Base-by-base conservation (phyloP, 2,888 invertebrate genomes). In the Carterocephalus palaemon region DNA sequence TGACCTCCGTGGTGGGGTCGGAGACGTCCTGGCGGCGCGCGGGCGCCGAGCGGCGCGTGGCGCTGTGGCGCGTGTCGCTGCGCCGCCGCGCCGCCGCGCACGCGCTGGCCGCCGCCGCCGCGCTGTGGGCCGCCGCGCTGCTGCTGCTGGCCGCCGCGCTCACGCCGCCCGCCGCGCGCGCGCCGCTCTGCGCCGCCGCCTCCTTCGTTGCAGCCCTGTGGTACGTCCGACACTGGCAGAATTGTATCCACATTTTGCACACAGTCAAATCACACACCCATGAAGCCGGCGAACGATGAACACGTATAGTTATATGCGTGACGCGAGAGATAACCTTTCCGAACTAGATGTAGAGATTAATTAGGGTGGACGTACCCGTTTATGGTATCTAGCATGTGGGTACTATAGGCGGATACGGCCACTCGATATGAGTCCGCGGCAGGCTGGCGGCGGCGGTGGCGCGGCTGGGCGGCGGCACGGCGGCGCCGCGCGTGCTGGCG, bases 101-200 rank as follows among this genome's bases (percentile, higher is more conserved):
- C 58, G 51, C 53, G 37, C 57, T 66, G 24, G 69, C 67, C 6
- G 63, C 63, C 3, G 42, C 26, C 47, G 57, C 69, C 24, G 66
- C 70, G 57, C 57, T 76, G 43, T 31, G 57, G 15, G 60, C 69
- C 13, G 56, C 56, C 7, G 51, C 57, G 47, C 48, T 74, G 51
- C 52, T 73, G 60, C 61, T 82, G 56, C 24, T 54, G 7, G 64
- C 73, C 6, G 72, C 75, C 4, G 52, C 63, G 3, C 48, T 68
- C 29, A 58, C 75, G 59, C 75, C 74, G 36, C 75, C 69, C 4
- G 51, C 52, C 12, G 54, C 53, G 28, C 64, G 82, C 0, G 55
- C 71, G 6, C 67, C 81, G 33, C 67, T 81, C n/a, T 75, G 72
- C 7, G 80, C 75, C 1, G 59, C 64, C 26, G 73, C 82, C 1